A percentile compares a stretch with the other conserved stretches of the same genome.
Conservation (phyloP, 2,797 vertebrate genomes). For the Ptychadena robeensis region DNA sequence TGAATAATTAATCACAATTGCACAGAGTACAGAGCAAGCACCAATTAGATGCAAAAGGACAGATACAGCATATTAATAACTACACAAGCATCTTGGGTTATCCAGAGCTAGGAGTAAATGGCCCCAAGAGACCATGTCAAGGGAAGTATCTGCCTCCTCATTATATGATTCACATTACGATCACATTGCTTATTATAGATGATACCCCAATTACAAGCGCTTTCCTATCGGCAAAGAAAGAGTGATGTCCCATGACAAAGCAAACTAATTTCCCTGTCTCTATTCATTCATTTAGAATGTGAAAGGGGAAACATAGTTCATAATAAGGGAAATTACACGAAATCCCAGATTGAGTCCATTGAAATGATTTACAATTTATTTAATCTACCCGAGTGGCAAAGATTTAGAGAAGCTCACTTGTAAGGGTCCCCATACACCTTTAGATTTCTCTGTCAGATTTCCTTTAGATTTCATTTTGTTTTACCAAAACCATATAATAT, state of each 20-base stretch:
- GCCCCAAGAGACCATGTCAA: slow-evolving; percentile 38
- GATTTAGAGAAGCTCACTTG: background rate
- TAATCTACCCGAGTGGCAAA: background rate
- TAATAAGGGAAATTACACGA: slow-evolving; percentile 22
- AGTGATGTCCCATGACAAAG: slow-evolving; percentile 39
- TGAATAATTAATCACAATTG: slow-evolving; percentile 42
- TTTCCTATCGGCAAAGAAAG: slow-evolving; percentile 24
- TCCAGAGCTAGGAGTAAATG: slow-evolving; percentile 40
- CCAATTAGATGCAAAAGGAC: slow-evolving; percentile 53
- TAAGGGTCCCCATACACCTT: no score
- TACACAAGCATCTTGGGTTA: slow-evolving; percentile 30
- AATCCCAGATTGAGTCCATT: slow-evolving; percentile 4
- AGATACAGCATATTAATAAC: slow-evolving; percentile 54
- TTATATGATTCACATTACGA: slow-evolving; percentile 41
- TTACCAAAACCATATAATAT: no score
- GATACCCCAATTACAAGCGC: slow-evolving; percentile 44
- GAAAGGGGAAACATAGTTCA: background rate
- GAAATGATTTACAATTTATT: background rate
- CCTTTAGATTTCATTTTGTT: no score
- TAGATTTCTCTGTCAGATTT: no score
- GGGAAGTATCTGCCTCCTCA: slow-evolving; percentile 33
- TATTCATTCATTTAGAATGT: slow-evolving; percentile 34
- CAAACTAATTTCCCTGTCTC: slow-evolving; percentile 7
- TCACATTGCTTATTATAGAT: slow-evolving; percentile 54
- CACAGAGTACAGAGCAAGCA: slow-evolving; percentile 26